Base-by-base conservation (phyloP, 2,797 vertebrate genomes). In the Oreortyx pictus region DNA sequence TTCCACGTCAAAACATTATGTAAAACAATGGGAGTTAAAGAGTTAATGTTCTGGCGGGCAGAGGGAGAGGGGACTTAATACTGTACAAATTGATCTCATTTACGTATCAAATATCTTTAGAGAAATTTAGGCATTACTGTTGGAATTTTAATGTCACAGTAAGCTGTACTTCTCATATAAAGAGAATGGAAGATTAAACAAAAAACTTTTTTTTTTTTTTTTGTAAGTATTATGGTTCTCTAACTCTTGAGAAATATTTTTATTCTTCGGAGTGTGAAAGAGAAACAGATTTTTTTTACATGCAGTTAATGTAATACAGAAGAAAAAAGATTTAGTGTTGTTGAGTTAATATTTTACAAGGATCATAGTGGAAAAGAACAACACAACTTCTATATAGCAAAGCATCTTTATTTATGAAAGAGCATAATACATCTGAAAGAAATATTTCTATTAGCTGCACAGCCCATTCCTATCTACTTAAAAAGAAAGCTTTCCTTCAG, bases 351-450 rank as follows among this genome's bases (percentile, higher is more conserved):
- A 90, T 87, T 93, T 92, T 87, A 80, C 49, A 81, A 27, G 31
- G 33, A 74, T 82, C 86, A 35, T 0, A 1, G 25, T 12, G n/a
- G 57, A 86, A 84, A 88, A 90, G 19, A 33, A 76, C 33, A 57
- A 67, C 65, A 74, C 50, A 1, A 2, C 12, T 74, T 87, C 35
- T 72, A 37, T 57, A 76, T 2, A 2, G 44, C 39, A 90, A 86
- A 86, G 43, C 17, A 60, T n/a, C 35, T 67, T 88, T 52, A 52
- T 66, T 88, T 59, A 92, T 92, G 81, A 95, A 94, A 95, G 52
- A 72, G 68, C 61, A 93, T 95, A 87, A 91, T 94, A 91, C 61
- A 96, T 96, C 86, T 96, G 81, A 94, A 91, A 84, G 70, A 93
- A 88, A 59, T 88, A 91, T 86, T 94, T 84, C 54, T 91, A 12